A percentile compares a stretch with the other conserved stretches of the same genome.
phyloP scores from a whole-genome alignment of 2,113 vertebrate species.

The Chrysemys picta region DNA sequence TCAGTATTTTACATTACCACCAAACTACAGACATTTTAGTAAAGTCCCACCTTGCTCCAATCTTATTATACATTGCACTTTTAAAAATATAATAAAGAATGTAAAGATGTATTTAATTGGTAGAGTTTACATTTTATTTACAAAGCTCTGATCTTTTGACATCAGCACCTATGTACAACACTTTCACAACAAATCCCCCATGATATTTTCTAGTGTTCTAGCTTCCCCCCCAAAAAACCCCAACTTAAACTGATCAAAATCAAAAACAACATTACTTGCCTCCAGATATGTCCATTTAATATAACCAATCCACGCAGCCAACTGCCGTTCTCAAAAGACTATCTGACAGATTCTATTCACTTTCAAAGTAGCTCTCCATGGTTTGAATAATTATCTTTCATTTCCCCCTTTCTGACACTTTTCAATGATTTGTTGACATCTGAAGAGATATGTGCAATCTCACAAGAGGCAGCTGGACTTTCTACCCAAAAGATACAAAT shows the following conservation, averaged over 20 bases:
- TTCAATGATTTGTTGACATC: slow-evolving; percentile 84
- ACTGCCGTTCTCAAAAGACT: slow-evolving; percentile 83
- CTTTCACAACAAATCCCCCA: slow-evolving; percentile 34
- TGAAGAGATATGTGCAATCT: slow-evolving; percentile 82
- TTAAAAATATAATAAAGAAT: slow-evolving; percentile 3
- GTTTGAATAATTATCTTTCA: slow-evolving; percentile 82
- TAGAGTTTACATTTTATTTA: slow-evolving; percentile 26
- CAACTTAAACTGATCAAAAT: slow-evolving; percentile 57
- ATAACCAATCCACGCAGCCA: slow-evolving; percentile 76
- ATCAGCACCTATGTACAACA: not conserved
- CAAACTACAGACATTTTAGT: not conserved
- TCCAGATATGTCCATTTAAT: slow-evolving; percentile 82
- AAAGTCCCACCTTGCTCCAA: not conserved
- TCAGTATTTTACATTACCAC: not conserved
- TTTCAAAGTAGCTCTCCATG: slow-evolving; percentile 83
- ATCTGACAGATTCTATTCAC: slow-evolving; percentile 85
- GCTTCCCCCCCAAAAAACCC: slow-evolving; percentile 33
- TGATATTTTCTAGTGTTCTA: slow-evolving; percentile 46
- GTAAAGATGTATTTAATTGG: slow-evolving; percentile 9
- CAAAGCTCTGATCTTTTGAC: slow-evolving; percentile 21
- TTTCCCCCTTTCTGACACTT: slow-evolving; percentile 82
- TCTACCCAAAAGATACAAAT: slow-evolving; percentile 77
- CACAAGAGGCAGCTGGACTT: slow-evolving; percentile 83
- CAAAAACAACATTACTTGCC: slow-evolving; percentile 63
- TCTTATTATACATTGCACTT: not conserved